Conservation (phyloP, 2,888 invertebrate species). For the Lampropteryx suffumata region DNA sequence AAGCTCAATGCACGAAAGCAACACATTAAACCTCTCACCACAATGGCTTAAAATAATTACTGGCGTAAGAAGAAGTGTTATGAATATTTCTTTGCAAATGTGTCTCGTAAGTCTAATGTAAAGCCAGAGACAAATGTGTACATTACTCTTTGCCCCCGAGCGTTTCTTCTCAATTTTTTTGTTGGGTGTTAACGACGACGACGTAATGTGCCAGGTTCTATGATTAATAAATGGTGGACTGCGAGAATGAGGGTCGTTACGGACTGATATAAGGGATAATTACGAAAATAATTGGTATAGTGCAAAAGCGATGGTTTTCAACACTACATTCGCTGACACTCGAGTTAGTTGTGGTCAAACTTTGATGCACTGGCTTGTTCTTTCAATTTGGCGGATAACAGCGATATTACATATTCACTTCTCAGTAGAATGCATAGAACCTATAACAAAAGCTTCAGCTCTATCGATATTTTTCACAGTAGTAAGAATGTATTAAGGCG, state of each 20-base stretch:
- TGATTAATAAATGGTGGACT: constrained; percentile 16
- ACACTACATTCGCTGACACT: not conserved
- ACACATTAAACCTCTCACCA: too few species aligned
- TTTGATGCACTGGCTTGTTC: constrained; percentile 1
- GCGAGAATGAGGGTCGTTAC: not conserved
- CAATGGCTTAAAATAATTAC: too few species aligned
- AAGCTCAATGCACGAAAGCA: too few species aligned
- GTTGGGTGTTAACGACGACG: constrained; percentile 6
- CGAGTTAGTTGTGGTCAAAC: not conserved
- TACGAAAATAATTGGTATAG: not conserved
- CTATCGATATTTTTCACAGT: too few species aligned
- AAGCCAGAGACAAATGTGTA: constrained; percentile 12
- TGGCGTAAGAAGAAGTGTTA: too few species aligned
- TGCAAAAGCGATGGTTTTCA: not conserved
- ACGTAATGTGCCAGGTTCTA: constrained; percentile 11
- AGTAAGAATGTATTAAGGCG: too few species aligned
- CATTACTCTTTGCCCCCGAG: constrained; percentile 15
- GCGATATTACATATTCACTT: too few species aligned
- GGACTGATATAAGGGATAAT: constrained; percentile 3
- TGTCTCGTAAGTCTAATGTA: not conserved
- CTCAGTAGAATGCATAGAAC: too few species aligned
- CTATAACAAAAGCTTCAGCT: too few species aligned
- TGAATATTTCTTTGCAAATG: not conserved
- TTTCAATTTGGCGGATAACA: not conserved
- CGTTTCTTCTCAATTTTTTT: constrained; percentile 15